Conservation (phyloP, 2,113 vertebrate genomes). For the Aspiorhynchus laticeps region DNA sequence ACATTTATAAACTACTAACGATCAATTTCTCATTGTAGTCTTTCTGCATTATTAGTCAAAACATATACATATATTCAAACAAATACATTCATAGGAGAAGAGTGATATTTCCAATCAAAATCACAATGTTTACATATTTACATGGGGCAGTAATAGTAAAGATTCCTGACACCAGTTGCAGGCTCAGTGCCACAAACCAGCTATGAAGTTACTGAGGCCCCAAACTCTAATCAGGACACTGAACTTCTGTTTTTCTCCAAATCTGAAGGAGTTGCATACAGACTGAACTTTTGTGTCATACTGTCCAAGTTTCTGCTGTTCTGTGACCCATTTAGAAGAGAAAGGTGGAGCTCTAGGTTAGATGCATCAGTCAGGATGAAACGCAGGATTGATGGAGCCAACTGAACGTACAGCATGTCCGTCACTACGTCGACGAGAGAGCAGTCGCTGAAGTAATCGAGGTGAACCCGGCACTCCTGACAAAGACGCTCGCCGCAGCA, state of each 20-base stretch:
- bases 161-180: background rate
- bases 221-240: slow-evolving; percentile 3
- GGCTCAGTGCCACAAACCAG: background rate
- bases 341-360: background rate
- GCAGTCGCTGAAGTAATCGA: slow-evolving; percentile 9
- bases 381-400: background rate
- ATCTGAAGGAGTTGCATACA: background rate
- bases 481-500: slow-evolving; percentile 15
- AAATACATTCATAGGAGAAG: background rate
- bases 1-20: background rate
- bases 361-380: slow-evolving; percentile 27
- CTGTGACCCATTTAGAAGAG: background rate
- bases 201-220: background rate
- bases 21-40: background rate
- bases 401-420: background rate
- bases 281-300: background rate
- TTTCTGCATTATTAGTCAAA: background rate
- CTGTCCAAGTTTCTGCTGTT: background rate
- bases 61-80: background rate
- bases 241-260: background rate
- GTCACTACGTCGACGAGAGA: slow-evolving; percentile 24
- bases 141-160: background rate
- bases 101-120: background rate
- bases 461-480: slow-evolving; percentile 14
- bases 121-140: slow-evolving; percentile 9